Percentiles rank a stretch among this genome's conserved stretches.
Evolutionary conservation across 2,797 vertebrate species (phyloP).

Genomic region (Crenuchus spilurus): DNA sequence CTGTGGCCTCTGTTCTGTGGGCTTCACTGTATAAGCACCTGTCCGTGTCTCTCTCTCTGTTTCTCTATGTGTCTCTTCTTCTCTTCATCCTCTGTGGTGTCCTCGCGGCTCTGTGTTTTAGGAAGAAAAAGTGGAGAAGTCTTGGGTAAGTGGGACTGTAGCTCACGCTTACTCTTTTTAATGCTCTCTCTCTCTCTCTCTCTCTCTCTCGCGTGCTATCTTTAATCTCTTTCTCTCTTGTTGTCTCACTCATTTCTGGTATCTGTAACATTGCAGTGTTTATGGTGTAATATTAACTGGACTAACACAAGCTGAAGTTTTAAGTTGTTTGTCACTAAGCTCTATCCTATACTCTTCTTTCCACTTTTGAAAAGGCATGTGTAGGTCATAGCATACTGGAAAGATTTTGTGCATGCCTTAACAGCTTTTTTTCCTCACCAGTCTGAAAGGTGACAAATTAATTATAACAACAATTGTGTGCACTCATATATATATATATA

Average conservation of each 20-base stretch:
- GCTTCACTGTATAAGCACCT: slow-evolving; percentile 86
- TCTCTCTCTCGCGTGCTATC: too few species aligned
- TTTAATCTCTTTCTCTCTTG: neutral
- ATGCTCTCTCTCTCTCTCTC: neutral
- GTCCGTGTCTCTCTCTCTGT: slow-evolving; percentile 81
- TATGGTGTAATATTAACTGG: slow-evolving; percentile 30
- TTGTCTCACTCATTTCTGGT: slow-evolving; percentile 26
- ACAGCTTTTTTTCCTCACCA: neutral
- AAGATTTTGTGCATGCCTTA: neutral
- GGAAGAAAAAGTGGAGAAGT: slow-evolving; percentile 93
- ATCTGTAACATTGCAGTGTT: slow-evolving; percentile 15
- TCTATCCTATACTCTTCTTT: neutral
- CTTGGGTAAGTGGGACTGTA: slow-evolving; percentile 83
- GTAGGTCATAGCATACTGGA: neutral
- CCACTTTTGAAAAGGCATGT: neutral
- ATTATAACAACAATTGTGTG: neutral
- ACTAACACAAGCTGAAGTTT: neutral
- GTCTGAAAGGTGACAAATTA: neutral
- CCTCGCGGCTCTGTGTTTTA: slow-evolving; percentile 85
- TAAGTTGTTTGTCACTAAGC: too few species aligned
- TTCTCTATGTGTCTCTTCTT: slow-evolving; percentile 23
- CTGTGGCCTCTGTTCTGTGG: slow-evolving; percentile 71
- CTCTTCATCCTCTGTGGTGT: slow-evolving; percentile 41
- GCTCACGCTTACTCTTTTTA: slow-evolving; percentile 40
- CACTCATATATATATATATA: too few species aligned